phyloP scores from a whole-genome alignment of 2,888 invertebrate genomes.

The Dendrolimus pini region DNA sequence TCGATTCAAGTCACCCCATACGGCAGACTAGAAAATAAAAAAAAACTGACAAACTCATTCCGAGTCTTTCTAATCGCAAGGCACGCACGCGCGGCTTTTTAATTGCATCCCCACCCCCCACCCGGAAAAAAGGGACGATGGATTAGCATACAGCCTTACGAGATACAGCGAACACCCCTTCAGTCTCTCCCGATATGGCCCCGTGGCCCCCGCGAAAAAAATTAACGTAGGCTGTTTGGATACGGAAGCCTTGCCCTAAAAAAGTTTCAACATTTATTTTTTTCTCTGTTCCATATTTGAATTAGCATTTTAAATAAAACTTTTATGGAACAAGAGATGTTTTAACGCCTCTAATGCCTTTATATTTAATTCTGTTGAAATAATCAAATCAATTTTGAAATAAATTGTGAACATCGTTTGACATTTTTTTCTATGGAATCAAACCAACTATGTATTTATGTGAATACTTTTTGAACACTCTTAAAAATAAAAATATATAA shows the following conservation, averaged over 20 bases:
- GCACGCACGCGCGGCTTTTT: conserved; percentile 75
- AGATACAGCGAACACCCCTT: conserved; percentile 52
- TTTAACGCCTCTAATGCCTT: too few species aligned
- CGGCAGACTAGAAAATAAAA: conserved; percentile 72
- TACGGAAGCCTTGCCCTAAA: neutral
- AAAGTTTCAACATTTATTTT: neutral
- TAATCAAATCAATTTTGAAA: too few species aligned
- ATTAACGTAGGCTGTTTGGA: neutral
- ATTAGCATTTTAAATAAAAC: too few species aligned
- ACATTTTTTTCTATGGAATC: too few species aligned
- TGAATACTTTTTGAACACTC: too few species aligned
- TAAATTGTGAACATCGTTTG: too few species aligned
- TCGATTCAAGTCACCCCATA: conserved; percentile 39
- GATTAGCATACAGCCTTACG: conserved; percentile 74
- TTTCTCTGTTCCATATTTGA: too few species aligned
- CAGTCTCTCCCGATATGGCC: neutral
- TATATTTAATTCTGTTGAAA: too few species aligned
- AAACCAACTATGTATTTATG: too few species aligned
- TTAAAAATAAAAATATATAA: too few species aligned
- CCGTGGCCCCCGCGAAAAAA: neutral
- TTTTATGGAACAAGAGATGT: too few species aligned
- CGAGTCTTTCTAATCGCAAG: conserved; percentile 74
- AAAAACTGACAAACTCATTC: conserved; percentile 70
- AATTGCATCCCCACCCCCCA: conserved; percentile 69
- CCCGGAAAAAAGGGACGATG: conserved; percentile 73